Percentiles rank a stretch among this genome's conserved stretches.
Conservation (phyloP, 2,888 invertebrate genomes). For the Pseudococcus jackbeardsleyi region DNA sequence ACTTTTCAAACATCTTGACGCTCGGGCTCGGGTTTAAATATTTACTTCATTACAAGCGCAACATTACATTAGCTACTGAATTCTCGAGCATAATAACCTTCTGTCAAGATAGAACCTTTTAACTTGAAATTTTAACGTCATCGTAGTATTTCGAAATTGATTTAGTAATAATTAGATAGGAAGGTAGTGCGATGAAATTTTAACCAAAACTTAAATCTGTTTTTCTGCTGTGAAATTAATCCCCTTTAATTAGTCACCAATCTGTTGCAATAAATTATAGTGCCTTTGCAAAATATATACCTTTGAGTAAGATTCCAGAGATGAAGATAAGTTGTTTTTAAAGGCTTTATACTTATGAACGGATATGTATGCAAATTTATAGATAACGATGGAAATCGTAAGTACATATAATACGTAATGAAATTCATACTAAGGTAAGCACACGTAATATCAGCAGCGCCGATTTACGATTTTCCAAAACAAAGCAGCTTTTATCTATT, state of each 20-base stretch:
- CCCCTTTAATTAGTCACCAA: conserved; percentile 6
- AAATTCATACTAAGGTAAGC: not conserved
- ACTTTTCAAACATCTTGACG: conserved; percentile 11
- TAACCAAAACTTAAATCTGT: not conserved
- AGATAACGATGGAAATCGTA: not conserved
- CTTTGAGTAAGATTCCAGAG: not conserved
- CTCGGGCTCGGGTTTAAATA: not conserved
- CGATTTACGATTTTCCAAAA: not conserved
- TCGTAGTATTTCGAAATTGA: no score
- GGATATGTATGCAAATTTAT: not conserved
- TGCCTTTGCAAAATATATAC: not conserved
- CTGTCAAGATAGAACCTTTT: not conserved
- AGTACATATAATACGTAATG: conserved; percentile 4
- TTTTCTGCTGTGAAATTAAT: not conserved
- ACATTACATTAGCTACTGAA: not conserved
- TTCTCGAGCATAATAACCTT: not conserved
- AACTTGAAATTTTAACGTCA: no score
- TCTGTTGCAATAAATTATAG: not conserved
- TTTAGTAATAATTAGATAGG: no score
- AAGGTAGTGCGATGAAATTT: not conserved
- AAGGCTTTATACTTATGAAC: not conserved
- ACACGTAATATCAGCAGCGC: not conserved
- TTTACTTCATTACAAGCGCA: not conserved
- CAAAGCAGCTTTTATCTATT: not conserved
- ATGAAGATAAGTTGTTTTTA: conserved; percentile 19